phyloP scores from a whole-genome alignment of 2,797 vertebrate species.

The Lepidocolaptes lacrymiger region DNA sequence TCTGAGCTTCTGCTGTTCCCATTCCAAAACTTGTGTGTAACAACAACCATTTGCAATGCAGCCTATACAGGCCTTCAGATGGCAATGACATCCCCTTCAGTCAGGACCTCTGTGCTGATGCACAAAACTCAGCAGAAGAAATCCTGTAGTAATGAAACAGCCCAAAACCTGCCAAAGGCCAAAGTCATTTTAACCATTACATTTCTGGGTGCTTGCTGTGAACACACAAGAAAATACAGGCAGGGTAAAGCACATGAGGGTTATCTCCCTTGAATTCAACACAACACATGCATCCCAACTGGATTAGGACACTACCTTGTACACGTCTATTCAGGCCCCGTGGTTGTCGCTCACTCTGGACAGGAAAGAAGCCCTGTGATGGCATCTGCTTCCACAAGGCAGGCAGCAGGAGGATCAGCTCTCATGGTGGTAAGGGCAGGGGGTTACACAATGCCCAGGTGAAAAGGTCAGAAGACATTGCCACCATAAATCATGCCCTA shows the following conservation, averaged over 20 bases:
- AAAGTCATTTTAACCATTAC: background rate
- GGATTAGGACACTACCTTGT: no score
- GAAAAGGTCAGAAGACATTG: background rate
- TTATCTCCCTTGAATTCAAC: background rate
- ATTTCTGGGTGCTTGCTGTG: background rate
- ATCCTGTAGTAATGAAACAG: background rate
- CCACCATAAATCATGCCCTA: background rate
- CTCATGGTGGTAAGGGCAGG: background rate
- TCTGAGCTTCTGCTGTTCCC: background rate
- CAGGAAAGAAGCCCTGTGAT: background rate
- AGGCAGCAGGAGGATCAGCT: background rate
- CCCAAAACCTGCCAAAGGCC: background rate
- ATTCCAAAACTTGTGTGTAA: background rate
- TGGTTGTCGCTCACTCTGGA: fast-evolving
- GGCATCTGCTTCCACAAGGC: background rate
- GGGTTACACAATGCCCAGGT: background rate
- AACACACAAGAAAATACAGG: background rate
- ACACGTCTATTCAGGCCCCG: background rate
- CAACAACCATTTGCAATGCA: background rate
- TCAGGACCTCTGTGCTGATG: background rate
- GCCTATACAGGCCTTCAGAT: background rate
- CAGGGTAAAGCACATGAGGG: background rate
- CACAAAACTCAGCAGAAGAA: background rate
- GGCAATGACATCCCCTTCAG: background rate
- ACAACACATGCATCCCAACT: background rate